Conservation (phyloP, 2,113 vertebrate genomes). For the Scatophagus argus region DNA sequence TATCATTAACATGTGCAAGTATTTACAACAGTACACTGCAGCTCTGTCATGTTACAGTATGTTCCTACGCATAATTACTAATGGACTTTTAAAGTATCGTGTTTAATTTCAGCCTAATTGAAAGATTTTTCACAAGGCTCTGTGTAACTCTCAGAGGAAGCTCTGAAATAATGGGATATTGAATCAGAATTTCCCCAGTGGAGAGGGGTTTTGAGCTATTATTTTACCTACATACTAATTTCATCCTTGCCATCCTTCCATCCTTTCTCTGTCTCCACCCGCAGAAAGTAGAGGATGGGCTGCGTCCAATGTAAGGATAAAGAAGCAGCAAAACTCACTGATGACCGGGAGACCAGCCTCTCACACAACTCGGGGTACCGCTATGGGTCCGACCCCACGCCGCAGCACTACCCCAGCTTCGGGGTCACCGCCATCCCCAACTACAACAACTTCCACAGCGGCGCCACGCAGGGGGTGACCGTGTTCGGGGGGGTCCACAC, state of each 20-base stretch:
- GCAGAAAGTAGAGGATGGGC: slow-evolving; percentile 99
- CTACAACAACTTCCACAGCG: slow-evolving; percentile 97
- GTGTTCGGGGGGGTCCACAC: slow-evolving; percentile 98
- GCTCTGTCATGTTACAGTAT: slow-evolving; percentile 39
- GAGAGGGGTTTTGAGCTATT: slow-evolving; percentile 58
- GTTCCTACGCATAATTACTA: slow-evolving; percentile 51
- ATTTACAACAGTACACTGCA: neutral
- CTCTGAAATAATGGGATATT: slow-evolving; percentile 72
- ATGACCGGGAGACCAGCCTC: slow-evolving; percentile 95
- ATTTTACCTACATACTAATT: slow-evolving; percentile 52
- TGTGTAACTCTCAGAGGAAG: slow-evolving; percentile 65
- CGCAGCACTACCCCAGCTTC: slow-evolving; percentile 97
- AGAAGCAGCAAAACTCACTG: slow-evolving; percentile 99
- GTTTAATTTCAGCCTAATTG: slow-evolving; percentile 74
- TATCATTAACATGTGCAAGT: neutral
- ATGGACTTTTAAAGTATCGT: slow-evolving; percentile 47
- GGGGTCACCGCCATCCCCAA: slow-evolving; percentile 97
- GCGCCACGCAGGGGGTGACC: slow-evolving; percentile 92
- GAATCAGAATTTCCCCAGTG: slow-evolving; percentile 69
- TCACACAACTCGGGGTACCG: slow-evolving; percentile 96
- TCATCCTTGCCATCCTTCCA: too few species aligned
- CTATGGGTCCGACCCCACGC: slow-evolving; percentile 99
- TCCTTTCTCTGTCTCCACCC: slow-evolving; percentile 44
- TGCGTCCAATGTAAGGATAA: slow-evolving; percentile 99
- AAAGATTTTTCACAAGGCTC: slow-evolving; percentile 54